These are phyloP conservation scores for Molanna angustata DNA, from an alignment of 2,888 invertebrate genomes.

Conservation along the genomic window DNA sequence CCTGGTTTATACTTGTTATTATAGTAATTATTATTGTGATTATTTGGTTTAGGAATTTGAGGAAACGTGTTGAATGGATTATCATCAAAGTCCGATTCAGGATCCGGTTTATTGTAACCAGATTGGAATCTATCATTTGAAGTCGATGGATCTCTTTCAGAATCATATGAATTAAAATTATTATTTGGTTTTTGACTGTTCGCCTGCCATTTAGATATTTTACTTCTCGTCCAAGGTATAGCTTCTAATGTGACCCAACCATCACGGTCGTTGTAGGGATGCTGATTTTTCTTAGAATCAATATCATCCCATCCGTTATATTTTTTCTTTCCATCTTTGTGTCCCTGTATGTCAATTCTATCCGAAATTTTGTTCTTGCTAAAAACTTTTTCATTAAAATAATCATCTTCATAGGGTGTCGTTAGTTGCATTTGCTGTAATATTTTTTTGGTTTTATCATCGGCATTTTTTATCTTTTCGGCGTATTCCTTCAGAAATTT, in stretches of 20 bases:
- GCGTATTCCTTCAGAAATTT: slow-evolving; percentile 61
- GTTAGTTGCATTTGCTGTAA: slow-evolving; percentile 38
- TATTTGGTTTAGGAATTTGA: slow-evolving; percentile 16
- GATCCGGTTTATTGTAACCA: slow-evolving; percentile 18
- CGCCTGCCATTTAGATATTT: slow-evolving; percentile 77
- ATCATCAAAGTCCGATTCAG: slow-evolving; percentile 21
- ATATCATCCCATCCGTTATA: slow-evolving; percentile 53
- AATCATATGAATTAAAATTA: slow-evolving; percentile 21
- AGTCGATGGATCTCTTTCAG: slow-evolving; percentile 20
- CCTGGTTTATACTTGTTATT: slow-evolving; percentile 16
- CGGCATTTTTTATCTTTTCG: slow-evolving; percentile 50
- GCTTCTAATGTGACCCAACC: slow-evolving; percentile 78
- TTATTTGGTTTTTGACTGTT: slow-evolving; percentile 41
- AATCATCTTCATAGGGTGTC: slow-evolving; percentile 9
- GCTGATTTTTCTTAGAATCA: slow-evolving; percentile 55
- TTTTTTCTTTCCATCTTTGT: slow-evolving; percentile 41
- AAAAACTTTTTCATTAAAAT: slow-evolving; percentile 11
- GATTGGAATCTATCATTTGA: slow-evolving; percentile 27
- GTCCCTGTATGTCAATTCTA: slow-evolving; percentile 38
- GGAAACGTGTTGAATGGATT: slow-evolving; percentile 19
- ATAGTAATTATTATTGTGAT: slow-evolving; percentile 20
- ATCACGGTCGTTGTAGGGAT: slow-evolving; percentile 65
- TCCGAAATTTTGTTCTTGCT: slow-evolving; percentile 32
- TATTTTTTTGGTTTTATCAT: slow-evolving; percentile 47
- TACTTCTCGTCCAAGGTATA: slow-evolving; percentile 76